These are phyloP conservation scores for Acheta domesticus DNA, from an alignment of 2,888 invertebrate species.

Conservation along the genomic window DNA sequence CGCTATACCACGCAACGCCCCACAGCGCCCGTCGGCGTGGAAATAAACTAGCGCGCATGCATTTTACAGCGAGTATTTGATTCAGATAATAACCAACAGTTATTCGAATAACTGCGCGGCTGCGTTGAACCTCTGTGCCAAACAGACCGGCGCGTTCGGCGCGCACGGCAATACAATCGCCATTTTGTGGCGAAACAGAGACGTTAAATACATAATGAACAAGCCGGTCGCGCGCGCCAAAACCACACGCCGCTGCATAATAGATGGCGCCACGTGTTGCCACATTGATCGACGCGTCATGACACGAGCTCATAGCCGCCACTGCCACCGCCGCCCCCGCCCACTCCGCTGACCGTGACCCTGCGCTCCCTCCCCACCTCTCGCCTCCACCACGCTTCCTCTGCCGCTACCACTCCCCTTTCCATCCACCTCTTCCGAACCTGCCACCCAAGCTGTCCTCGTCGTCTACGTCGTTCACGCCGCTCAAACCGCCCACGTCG, in stretches of 20 bases:
- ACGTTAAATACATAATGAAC: neutral
- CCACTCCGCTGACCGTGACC: neutral
- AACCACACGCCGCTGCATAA: neutral
- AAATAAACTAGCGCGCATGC: neutral
- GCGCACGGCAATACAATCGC: neutral
- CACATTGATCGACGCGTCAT: slow-evolving; percentile 3
- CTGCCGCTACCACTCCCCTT: neutral
- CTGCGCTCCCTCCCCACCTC: neutral
- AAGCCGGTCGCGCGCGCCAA: neutral
- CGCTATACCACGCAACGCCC: neutral
- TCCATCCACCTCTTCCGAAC: no score
- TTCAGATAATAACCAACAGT: slow-evolving; percentile 1
- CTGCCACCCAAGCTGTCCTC: no score
- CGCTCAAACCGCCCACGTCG: no score
- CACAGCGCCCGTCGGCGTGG: neutral
- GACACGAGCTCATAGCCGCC: neutral
- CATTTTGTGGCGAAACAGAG: neutral
- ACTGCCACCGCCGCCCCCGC: neutral
- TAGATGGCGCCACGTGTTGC: slow-evolving; percentile 8
- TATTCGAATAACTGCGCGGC: neutral
- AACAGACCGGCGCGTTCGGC: neutral
- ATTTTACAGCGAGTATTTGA: slow-evolving; percentile 11
- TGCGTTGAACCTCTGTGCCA: neutral
- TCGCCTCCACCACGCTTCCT: neutral
- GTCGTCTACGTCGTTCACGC: rapidly evolving